phyloP scores from a whole-genome alignment of 2,888 invertebrate genomes.

The Synergus laeviventris region DNA sequence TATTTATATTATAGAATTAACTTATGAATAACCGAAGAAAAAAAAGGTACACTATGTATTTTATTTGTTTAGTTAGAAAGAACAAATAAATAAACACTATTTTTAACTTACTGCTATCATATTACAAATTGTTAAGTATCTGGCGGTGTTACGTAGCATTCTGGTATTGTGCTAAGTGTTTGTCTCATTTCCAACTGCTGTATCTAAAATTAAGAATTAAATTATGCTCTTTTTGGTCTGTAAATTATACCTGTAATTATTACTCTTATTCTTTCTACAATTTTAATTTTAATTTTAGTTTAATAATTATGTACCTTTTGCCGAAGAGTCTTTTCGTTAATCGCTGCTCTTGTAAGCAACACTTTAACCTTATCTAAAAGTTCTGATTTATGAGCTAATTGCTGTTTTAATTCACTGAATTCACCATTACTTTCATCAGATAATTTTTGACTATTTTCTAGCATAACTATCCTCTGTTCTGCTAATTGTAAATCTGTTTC shows the following conservation, averaged over 20 bases:
- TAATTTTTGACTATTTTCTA: conserved; percentile 69
- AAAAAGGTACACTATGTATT: background rate
- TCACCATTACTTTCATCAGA: conserved; percentile 73
- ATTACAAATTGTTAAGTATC: conserved; percentile 17
- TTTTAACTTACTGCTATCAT: background rate
- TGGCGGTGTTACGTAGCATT: conserved; percentile 55
- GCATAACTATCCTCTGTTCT: conserved; percentile 63
- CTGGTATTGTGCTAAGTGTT: conserved; percentile 68
- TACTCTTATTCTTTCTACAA: background rate
- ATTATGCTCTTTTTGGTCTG: background rate
- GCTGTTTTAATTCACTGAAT: conserved; percentile 78
- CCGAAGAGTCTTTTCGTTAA: conserved; percentile 81
- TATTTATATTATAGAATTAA: background rate
- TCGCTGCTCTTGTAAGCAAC: conserved; percentile 80
- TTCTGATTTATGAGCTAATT: conserved; percentile 80
- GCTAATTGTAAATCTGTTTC: conserved; percentile 69
- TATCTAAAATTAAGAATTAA: conserved; percentile 56
- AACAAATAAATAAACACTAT: background rate
- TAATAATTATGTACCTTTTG: conserved; percentile 77
- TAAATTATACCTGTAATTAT: background rate
- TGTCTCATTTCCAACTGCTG: conserved; percentile 70
- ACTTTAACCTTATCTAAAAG: conserved; percentile 82
- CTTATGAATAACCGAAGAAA: background rate
- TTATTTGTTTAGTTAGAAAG: background rate
- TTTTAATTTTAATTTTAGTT: background rate